A percentile compares a stretch with the other conserved stretches of the same genome.
phyloP scores from a whole-genome alignment of 1,140 invertebrate genomes.

The Drosophila tropicalis region DNA sequence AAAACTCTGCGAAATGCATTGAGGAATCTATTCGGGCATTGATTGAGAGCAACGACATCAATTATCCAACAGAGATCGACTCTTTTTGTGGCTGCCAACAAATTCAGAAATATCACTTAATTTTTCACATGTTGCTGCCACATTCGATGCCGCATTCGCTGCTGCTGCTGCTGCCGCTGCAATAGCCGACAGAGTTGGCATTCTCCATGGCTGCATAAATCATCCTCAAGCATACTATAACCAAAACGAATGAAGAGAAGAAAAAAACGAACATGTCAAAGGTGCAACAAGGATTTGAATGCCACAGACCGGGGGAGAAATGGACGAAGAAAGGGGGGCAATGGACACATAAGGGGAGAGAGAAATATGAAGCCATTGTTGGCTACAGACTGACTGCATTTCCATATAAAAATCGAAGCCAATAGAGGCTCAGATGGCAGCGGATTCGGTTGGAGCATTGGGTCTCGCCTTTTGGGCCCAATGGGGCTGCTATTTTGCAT shows the following conservation, averaged over 20 bases:
- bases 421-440: constrained; percentile 34
- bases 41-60: constrained; percentile 76
- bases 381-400: constrained; percentile 52
- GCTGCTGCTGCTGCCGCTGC: constrained; percentile 15
- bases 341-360: constrained; percentile 18
- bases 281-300: constrained; percentile 81
- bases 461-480: not conserved
- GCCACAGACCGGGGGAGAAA: constrained; percentile 30
- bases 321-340: constrained; percentile 37
- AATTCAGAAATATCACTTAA: constrained; percentile 81
- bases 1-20: constrained; percentile 26
- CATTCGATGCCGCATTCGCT: not conserved
- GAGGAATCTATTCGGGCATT: constrained; percentile 64
- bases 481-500: constrained; percentile 67
- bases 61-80: constrained; percentile 51
- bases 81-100: constrained; percentile 67
- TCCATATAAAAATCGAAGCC: constrained; percentile 76
- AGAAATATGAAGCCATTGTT: constrained; percentile 81
- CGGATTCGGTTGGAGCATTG: constrained; percentile 17
- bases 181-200: constrained; percentile 36
- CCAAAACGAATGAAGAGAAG: constrained; percentile 24
- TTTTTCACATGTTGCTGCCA: constrained; percentile 72
- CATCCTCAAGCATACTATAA: constrained; percentile 45
- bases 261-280: constrained; percentile 72
- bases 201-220: constrained; percentile 76